Conservation (phyloP, 1,140 invertebrate genomes). For the Drosophila grimshawi region DNA sequence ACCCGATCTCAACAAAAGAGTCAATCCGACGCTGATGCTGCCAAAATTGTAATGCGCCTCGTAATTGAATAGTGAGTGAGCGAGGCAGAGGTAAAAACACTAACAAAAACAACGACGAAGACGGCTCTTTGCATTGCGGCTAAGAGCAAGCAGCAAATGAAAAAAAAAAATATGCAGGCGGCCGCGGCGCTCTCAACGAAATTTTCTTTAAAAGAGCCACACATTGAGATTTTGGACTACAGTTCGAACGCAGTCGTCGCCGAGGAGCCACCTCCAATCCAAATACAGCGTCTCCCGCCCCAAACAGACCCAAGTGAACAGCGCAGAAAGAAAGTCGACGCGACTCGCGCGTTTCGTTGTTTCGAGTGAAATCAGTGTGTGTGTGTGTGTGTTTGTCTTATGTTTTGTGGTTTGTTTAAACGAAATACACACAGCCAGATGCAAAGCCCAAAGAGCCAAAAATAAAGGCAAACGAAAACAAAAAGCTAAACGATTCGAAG, state of each 20-base stretch:
- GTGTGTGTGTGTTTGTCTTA: background rate
- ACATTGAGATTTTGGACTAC: slow-evolving; percentile 58
- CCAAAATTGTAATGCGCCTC: slow-evolving; percentile 47
- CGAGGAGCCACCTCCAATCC: slow-evolving; percentile 57
- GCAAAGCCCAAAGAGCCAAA: slow-evolving; percentile 30
- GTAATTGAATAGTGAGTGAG: slow-evolving; percentile 43
- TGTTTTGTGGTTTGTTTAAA: background rate
- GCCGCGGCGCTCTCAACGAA: slow-evolving; percentile 40
- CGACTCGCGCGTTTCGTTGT: slow-evolving; percentile 41
- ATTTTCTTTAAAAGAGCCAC: slow-evolving; percentile 77
- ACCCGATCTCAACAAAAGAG: slow-evolving; percentile 31
- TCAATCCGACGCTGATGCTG: slow-evolving; percentile 37
- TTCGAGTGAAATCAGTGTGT: slow-evolving; percentile 60
- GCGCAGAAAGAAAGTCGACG: slow-evolving; percentile 69
- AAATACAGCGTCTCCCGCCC: background rate
- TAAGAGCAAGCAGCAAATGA: slow-evolving; percentile 48
- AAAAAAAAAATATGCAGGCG: slow-evolving; percentile 40
- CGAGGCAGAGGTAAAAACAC: no score
- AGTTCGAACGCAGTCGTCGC: slow-evolving; percentile 74
- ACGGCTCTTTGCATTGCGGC: slow-evolving; percentile 48
- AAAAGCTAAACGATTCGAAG: slow-evolving; percentile 49
- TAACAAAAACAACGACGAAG: background rate
- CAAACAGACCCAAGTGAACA: slow-evolving; percentile 16
- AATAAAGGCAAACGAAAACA: slow-evolving; percentile 49
- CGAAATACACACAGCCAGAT: background rate